Conservation (phyloP, 2,113 vertebrate species). For the Cheilinus undulatus region DNA sequence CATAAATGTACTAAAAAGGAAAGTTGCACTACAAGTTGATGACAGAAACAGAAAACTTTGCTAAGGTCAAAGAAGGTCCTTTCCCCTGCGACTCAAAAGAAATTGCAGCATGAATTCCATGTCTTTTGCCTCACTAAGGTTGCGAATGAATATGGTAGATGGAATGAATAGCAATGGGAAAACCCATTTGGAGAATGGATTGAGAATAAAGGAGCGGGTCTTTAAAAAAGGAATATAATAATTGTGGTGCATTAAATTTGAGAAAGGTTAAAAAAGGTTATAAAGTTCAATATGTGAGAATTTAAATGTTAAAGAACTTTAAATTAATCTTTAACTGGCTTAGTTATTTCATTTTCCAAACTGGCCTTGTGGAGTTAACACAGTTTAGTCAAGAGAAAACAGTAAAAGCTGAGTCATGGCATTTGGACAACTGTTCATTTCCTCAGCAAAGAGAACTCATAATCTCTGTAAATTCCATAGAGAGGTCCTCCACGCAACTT, state of each 20-base stretch:
- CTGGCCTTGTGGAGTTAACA: constrained; percentile 9
- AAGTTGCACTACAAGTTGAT: not conserved
- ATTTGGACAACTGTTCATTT: constrained; percentile 61
- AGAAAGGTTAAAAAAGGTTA: not conserved
- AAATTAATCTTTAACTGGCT: constrained; percentile 8
- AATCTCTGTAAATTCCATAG: constrained; percentile 55
- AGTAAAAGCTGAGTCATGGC: constrained; percentile 42
- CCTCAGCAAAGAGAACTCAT: constrained; percentile 55
- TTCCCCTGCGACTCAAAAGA: not conserved
- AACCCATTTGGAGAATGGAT: not conserved
- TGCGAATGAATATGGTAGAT: constrained; percentile 37
- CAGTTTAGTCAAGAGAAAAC: constrained; percentile 28
- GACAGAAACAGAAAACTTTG: not conserved
- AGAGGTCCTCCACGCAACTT: constrained; percentile 46
- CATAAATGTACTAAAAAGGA: not conserved
- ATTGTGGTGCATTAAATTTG: not conserved
- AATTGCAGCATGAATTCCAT: not conserved
- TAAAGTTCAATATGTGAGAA: constrained; percentile 8
- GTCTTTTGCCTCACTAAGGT: not conserved
- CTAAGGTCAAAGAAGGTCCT: not conserved
- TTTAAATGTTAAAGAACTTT: not conserved
- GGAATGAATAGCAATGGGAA: constrained; percentile 8
- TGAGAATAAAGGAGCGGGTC: constrained; percentile 19
- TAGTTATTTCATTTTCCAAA: constrained; percentile 13
- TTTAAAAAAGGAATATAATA: constrained; percentile 9